phyloP scores from a whole-genome alignment of 2,888 invertebrate genomes.

The Sphaerophoria rueppellii region DNA sequence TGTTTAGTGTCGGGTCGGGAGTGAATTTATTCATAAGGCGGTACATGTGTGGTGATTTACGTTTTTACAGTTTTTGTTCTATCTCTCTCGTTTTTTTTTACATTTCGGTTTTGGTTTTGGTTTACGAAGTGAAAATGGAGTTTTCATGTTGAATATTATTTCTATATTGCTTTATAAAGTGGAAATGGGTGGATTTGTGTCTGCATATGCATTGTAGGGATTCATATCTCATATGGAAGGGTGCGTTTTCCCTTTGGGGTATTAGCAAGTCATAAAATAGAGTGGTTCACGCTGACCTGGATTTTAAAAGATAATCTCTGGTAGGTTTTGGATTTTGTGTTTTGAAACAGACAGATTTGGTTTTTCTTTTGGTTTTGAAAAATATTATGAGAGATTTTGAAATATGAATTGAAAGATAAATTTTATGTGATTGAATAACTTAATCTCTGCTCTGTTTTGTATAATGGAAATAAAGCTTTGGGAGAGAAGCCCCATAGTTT shows the following conservation, averaged over 20 bases:
- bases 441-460: too few relatives aligned
- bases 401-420: not conserved
- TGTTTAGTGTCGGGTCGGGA: constrained; percentile 56
- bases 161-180: constrained; percentile 22
- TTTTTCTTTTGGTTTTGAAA: not conserved
- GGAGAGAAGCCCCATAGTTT: too few relatives aligned
- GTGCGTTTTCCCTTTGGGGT: not conserved
- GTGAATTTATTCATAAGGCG: constrained; percentile 63
- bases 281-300: constrained; percentile 4
- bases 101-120: not conserved
- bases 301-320: not conserved
- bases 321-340: not conserved
- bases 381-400: not conserved
- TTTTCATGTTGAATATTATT: constrained; percentile 42
- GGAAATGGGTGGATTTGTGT: constrained; percentile 24
- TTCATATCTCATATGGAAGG: not conserved
- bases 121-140: constrained; percentile 45
- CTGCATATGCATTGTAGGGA: not conserved
- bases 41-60: not conserved
- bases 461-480: too few relatives aligned
- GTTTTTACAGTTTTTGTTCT: not conserved
- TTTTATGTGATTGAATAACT: too few relatives aligned
- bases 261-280: not conserved
- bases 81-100: not conserved
- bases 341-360: not conserved